Evolutionary conservation across 2,797 vertebrate species (phyloP), one percentile per base, ranked within the genome.

Genomic region (Allobates femoralis): DNA sequence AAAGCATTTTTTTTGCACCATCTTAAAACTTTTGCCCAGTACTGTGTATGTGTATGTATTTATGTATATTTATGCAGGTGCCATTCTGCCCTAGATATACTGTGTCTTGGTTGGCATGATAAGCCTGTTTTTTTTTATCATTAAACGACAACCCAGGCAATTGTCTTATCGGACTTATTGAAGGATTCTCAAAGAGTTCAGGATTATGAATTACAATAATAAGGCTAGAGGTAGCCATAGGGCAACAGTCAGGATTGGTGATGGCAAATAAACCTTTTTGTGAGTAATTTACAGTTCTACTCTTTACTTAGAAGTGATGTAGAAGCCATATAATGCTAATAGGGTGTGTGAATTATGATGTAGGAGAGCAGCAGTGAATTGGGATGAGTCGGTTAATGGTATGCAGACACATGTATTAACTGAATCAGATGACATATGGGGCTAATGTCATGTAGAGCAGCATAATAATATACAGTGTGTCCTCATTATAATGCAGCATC

Each of bases 401-500:
- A 79, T 79, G 58, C 78, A 46, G 14, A 62, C 23, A 23, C 32
- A 28, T 62, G 58, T 50, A 41, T 64, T 64, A 64, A n/a, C 34
- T 79, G 51, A n/a, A 19, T 58, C 30, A 11, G 55, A 78, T 78
- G 76, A 58, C 76, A 78, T 58, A 56, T 30, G 3, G 53, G 18
- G 11, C 53, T 77, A 77, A 55, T 58, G 53, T 78, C 76, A 58
- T 21, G 53, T 26, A 50, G 32, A 37, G 55, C 56, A 46, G 32
- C 60, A 62, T 41, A 82, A 82, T 71, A 23, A 18, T 73, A 76
- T 60, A 51, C 53, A 60, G 53, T 26, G 23, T 11, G 2, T 7
- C n/a, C 78, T 79, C 60, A 21, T 79, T 79, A 62, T 26, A n/a
- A 79, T 62, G 58, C 78, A 64, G n/a, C 37, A n/a, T 58, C 15